Percentiles rank a stretch among this genome's conserved stretches.
Evolutionary conservation across 2,797 vertebrate species (phyloP).

Genomic region (Neosilurus mollespiculum): DNA sequence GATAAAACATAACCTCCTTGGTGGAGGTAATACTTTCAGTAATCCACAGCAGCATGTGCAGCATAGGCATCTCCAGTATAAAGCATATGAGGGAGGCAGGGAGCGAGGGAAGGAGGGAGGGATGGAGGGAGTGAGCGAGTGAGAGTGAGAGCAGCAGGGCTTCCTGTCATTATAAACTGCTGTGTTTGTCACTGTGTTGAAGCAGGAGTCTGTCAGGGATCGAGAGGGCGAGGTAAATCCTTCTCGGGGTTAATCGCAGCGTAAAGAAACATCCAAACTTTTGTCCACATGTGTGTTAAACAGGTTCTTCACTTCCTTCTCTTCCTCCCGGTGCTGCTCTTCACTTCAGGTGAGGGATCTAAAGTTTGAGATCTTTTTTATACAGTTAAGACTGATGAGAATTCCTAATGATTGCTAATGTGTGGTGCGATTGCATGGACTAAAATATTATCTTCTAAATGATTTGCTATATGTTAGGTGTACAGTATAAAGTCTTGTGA

Average conservation of each 20-base stretch:
- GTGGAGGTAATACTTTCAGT: not conserved
- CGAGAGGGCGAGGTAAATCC: not conserved
- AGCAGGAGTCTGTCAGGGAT: not conserved
- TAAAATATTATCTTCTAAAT: not conserved
- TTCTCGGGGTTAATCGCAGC: slow-evolving; percentile 1
- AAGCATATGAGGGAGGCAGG: not conserved
- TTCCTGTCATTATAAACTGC: slow-evolving; percentile 16
- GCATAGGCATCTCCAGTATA: not conserved
- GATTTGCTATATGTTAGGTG: not conserved
- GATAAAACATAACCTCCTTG: too few relatives aligned
- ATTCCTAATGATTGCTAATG: not conserved
- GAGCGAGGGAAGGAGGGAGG: not conserved
- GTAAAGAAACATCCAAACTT: not conserved
- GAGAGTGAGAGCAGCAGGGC: not conserved
- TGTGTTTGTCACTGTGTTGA: not conserved
- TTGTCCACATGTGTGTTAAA: slow-evolving; percentile 6
- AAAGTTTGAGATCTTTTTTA: not conserved
- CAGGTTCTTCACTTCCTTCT: not conserved
- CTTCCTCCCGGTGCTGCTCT: not conserved
- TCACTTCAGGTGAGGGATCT: slow-evolving; percentile 4
- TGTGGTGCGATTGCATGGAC: not conserved
- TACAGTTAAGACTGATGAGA: not conserved
- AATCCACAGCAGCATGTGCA: not conserved
- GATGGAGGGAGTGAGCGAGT: not conserved
- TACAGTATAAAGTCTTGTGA: too few relatives aligned